Evolutionary conservation across 2,888 invertebrate genomes (phyloP), one percentile per base, ranked within the genome.

Genomic region (Drosophila anomalata): DNA sequence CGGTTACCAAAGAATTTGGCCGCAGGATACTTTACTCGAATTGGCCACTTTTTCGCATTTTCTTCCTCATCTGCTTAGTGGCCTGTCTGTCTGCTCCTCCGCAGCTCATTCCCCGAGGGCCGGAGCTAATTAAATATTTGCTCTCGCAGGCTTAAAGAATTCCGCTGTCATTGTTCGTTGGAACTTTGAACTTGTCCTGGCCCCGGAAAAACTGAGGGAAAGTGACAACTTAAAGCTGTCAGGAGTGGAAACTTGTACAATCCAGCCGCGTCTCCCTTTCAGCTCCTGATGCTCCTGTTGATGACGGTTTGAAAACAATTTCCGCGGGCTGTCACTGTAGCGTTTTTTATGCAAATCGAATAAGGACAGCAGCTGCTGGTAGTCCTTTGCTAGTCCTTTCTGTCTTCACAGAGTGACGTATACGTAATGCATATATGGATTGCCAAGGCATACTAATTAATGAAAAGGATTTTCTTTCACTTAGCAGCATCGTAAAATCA

Each of bases 91-190:
- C 41, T 17, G 41, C 41, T 36, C 46, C 4, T 22, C 29, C 20
- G 12, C 57, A 8, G 24, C 12, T 39, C 11, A 46, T 4, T 63
- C 69, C 77, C 78, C 14, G 5, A 58, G 65, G 82, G 72, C 14
- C 50, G n/a, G 47, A 53, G 68, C 77, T 88, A 86, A 85, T 85
- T 85, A 85, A 88, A 85, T 85, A 78, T 83, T 78, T 83, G 75
- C 73, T 69, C 87, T 67, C 57, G 61, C 67, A 4, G 68, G 61
- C 65, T 48, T 48, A 44, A 51, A 69, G 73, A 71, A 70, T 68
- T 70, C 55, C 22, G 44, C 44, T 71, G 70, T 78, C 83, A 82
- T 75, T 69, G 79, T 62, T 69, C 50, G 4, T 41, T 52, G 63
- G 79, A 79, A 58, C 73, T 73, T 77, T 62, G 44, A 52, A 51